phyloP scores from a whole-genome alignment of 2,113 vertebrate species.

The Malurus elegans region DNA sequence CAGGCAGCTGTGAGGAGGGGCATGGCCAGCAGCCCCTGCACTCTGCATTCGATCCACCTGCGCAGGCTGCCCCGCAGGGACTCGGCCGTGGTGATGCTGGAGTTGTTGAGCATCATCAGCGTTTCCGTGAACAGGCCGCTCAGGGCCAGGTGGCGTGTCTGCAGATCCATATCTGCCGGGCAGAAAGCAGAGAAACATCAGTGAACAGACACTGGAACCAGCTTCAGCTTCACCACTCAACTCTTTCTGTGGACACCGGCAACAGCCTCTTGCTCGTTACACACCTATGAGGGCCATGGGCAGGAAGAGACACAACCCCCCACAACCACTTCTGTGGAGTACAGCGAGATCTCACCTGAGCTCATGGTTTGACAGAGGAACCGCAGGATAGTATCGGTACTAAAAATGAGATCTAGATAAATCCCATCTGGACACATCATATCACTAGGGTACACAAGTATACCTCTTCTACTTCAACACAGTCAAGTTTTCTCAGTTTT shows the following conservation, averaged over 20 bases:
- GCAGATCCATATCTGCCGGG: constrained; percentile 81
- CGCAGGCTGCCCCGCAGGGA: constrained; percentile 81
- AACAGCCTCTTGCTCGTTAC: not conserved
- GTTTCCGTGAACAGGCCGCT: constrained; percentile 88
- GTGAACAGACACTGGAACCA: accelerated
- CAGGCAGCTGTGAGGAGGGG: constrained; percentile 91
- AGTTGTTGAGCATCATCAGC: constrained; percentile 86
- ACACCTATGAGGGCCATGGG: not conserved
- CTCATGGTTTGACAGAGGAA: not conserved
- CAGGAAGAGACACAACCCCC: accelerated
- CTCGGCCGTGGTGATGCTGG: constrained; percentile 83
- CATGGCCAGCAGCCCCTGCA: constrained; percentile 82
- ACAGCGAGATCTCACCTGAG: accelerated
- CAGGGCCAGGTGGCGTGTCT: constrained; percentile 89
- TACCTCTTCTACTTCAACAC: not conserved
- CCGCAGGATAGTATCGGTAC: not conserved
- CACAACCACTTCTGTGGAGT: not conserved
- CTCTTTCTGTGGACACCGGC: not conserved
- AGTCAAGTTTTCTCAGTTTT: not conserved
- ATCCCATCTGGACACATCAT: not conserved
- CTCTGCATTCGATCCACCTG: constrained; percentile 81
- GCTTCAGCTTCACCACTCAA: not conserved
- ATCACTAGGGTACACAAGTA: not conserved
- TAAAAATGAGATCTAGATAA: not conserved
- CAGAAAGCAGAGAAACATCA: not conserved